A percentile compares a stretch with the other conserved stretches of the same genome.
Conservation (phyloP, 2,888 invertebrate genomes). For the Melanostoma mellinum region DNA sequence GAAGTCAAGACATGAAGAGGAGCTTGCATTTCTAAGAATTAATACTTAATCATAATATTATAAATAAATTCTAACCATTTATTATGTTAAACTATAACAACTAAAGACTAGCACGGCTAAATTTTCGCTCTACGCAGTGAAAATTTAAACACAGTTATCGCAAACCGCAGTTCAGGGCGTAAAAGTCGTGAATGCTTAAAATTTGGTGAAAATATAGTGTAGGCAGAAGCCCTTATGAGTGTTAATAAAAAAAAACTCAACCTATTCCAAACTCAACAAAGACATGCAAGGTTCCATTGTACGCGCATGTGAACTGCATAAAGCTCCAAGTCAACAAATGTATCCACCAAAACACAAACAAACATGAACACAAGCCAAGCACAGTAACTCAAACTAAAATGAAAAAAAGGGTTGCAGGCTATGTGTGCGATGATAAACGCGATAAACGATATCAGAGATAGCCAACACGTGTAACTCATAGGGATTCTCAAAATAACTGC, state of each 20-base stretch:
- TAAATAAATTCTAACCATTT: no score
- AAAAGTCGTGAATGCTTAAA: no score
- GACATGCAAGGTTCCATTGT: background rate
- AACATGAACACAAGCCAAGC: background rate
- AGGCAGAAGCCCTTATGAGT: background rate
- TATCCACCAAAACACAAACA: background rate
- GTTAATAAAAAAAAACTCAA: background rate
- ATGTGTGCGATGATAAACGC: constrained; percentile 3
- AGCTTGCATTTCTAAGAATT: no score
- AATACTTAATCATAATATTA: no score
- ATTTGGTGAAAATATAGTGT: no score
- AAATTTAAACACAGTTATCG: no score
- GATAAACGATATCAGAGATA: constrained; percentile 41
- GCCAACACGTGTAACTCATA: constrained; percentile 59
- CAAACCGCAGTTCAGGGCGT: no score
- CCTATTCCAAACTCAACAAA: constrained; percentile 10
- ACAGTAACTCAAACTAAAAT: background rate
- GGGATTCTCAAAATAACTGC: constrained; percentile 33
- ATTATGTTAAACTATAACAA: no score
- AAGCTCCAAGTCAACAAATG: constrained; percentile 19
- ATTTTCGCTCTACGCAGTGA: no score
- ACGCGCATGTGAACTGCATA: constrained; percentile 29
- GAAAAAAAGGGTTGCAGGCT: constrained; percentile 14
- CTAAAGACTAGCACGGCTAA: no score
- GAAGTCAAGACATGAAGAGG: no score